Evolutionary conservation across 30 jellyfish, hydroid and myxozoan species (phyloP).

Genomic region (Hydractinia symbiolongicarpus): DNA sequence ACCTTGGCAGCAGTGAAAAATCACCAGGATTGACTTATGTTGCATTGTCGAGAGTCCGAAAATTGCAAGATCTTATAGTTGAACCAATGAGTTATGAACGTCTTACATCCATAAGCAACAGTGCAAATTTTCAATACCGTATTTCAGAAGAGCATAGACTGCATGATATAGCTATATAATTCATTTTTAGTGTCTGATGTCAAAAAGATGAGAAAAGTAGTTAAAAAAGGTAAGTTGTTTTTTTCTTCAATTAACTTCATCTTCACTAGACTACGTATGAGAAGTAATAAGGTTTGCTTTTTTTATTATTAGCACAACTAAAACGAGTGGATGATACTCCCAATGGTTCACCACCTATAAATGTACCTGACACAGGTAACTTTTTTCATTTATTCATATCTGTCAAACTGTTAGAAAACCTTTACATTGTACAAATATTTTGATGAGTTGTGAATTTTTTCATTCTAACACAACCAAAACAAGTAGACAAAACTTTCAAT

Average conservation of each 20-base stretch:
- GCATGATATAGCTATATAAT: background rate
- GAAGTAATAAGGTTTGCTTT: background rate
- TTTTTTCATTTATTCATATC: too few relatives aligned
- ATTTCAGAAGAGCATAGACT: background rate
- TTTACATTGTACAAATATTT: too few relatives aligned
- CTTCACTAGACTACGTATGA: background rate
- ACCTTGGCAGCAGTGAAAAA: slow-evolving; percentile 43
- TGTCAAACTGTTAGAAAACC: too few relatives aligned
- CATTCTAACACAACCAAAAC: too few relatives aligned
- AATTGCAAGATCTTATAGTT: slow-evolving; percentile 16
- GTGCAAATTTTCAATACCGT: background rate
- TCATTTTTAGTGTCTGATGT: slow-evolving; percentile 15
- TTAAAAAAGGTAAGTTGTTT: background rate
- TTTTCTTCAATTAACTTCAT: background rate
- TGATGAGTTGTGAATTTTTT: too few relatives aligned
- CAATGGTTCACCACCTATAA: too few relatives aligned
- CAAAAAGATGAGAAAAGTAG: slow-evolving; percentile 5
- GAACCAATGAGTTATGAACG: slow-evolving; percentile 47
- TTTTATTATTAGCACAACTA: too few relatives aligned
- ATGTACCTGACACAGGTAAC: too few relatives aligned
- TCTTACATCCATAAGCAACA: slow-evolving; percentile 12
- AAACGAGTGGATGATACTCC: too few relatives aligned
- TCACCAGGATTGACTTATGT: slow-evolving; percentile 51
- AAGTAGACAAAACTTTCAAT: too few relatives aligned
- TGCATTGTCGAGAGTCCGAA: slow-evolving; percentile 53